Conservation (phyloP, 2,888 invertebrate genomes). For the Choristoneura rosaceana region DNA sequence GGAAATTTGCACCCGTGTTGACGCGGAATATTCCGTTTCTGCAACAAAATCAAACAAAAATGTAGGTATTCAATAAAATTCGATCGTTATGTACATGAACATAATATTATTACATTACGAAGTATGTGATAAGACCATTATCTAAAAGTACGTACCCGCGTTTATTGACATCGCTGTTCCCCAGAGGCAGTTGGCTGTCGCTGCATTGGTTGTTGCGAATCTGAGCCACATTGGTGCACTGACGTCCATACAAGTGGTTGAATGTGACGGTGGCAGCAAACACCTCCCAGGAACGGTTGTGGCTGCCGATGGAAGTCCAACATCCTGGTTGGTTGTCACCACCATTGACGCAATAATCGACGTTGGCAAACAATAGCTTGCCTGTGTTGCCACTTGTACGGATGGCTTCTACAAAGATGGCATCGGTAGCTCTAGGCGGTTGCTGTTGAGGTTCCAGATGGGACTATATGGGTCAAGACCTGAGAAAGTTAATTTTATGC, state of each 20-base stretch:
- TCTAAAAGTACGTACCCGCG: conserved; percentile 13
- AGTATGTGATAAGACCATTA: no score
- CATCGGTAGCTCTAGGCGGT: conserved; percentile 28
- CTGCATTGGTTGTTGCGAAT: neutral
- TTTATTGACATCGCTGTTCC: conserved; percentile 20
- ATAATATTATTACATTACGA: no score
- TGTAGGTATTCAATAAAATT: no score
- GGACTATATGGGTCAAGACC: conserved; percentile 36
- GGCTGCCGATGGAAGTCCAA: conserved; percentile 23
- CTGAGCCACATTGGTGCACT: conserved; percentile 8
- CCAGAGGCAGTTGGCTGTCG: conserved; percentile 11
- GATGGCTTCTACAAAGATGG: conserved; percentile 34
- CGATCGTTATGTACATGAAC: no score
- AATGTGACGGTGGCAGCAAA: conserved; percentile 36
- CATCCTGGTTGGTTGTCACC: conserved; percentile 37
- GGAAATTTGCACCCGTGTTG: conserved; percentile 4
- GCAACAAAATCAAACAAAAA: neutral
- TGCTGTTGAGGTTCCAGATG: conserved; percentile 28
- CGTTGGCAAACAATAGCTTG: conserved; percentile 14
- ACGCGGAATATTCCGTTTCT: conserved; percentile 9
- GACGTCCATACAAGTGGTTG: conserved; percentile 28
- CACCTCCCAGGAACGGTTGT: conserved; percentile 28
- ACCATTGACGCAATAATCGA: conserved; percentile 36
- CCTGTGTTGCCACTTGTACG: conserved; percentile 37
- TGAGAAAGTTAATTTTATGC: no score